Base-by-base conservation (phyloP, 2,113 vertebrate species). In the Gadus chalcogrammus region DNA sequence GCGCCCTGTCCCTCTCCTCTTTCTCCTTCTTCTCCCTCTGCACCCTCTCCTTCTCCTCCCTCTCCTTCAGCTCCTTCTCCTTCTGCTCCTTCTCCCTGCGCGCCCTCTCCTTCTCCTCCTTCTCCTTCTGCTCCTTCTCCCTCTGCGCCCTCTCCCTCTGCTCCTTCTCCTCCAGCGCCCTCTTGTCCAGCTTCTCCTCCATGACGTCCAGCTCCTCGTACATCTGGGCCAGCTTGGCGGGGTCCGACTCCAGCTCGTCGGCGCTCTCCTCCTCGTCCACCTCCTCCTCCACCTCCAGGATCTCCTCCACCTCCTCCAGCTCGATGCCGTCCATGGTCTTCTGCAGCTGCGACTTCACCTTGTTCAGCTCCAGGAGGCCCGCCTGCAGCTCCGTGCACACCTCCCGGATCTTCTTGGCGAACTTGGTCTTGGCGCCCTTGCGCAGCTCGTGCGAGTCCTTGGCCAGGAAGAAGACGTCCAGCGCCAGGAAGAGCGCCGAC, bases 391-490 rank as follows among this genome's bases (percentile, higher is more conserved):
- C 79, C 24, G 79, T 86, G 17, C 84, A 88, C 0, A 91, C 83
- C 0, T 90, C 82, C 6, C 87, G 77, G 73, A 93, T 87, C 60
- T 91, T 90, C 5, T 48, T 59, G 13, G 91, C 90, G 4, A 93
- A 91, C 68, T 90, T 91, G 0, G 90, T 89, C 65, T 85, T 88
- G 71, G 87, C 89, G 0, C 92, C 90, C n/a, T 85, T 90, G 71
- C 82, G 88, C 18, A 93, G 87, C 27, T 91, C 72, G 11, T 88
- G 82, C 8, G 87, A 91, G 75, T 93, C 89, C 62, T 88, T 91
- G 73, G 89, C 89, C 0, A 89, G 84, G 74, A 93, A 93, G 79
- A 92, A 90, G 53, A 92, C 71, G 3, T 93, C 92, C 35, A 93
- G 85, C 1, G 84, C 89, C 3, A 93, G 78, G 69, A 90, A 90